Evolutionary conservation across 2,113 vertebrate species (phyloP).

Genomic region (Asarcornis scutulata): DNA sequence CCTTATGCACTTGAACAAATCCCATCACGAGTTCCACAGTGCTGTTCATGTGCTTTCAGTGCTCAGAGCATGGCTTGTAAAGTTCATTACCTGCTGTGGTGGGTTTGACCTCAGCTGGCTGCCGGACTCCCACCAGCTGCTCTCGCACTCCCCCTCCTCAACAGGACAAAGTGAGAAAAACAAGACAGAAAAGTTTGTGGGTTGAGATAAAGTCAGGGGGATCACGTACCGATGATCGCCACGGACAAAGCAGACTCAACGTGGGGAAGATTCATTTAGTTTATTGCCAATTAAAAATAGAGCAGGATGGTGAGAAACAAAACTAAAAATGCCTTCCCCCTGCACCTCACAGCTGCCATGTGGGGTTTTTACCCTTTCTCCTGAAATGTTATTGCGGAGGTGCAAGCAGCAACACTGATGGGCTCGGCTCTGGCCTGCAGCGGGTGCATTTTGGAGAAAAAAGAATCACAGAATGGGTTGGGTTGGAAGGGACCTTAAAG

Average conservation of each 20-base stretch:
- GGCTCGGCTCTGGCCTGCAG: neutral
- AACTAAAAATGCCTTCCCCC: neutral
- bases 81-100: neutral
- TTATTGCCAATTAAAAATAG: neutral
- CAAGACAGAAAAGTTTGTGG: neutral
- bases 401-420: neutral
- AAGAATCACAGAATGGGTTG: too few species aligned
- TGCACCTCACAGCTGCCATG: neutral
- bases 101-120: neutral
- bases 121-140: neutral
- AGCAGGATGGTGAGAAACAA: neutral
- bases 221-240: accelerated
- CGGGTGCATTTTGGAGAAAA: neutral
- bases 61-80: neutral
- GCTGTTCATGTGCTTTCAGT: neutral
- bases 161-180: accelerated
- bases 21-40: neutral
- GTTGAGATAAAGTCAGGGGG: neutral
- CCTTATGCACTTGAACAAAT: neutral
- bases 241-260: accelerated
- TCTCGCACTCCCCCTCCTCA: neutral
- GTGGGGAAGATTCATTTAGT: neutral
- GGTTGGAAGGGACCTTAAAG: too few species aligned
- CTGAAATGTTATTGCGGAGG: neutral
- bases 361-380: neutral